Percentiles rank a stretch among this genome's conserved stretches.
Evolutionary conservation across 2,797 vertebrate genomes (phyloP).

Genomic region (Syngnathus rostellatus): DNA sequence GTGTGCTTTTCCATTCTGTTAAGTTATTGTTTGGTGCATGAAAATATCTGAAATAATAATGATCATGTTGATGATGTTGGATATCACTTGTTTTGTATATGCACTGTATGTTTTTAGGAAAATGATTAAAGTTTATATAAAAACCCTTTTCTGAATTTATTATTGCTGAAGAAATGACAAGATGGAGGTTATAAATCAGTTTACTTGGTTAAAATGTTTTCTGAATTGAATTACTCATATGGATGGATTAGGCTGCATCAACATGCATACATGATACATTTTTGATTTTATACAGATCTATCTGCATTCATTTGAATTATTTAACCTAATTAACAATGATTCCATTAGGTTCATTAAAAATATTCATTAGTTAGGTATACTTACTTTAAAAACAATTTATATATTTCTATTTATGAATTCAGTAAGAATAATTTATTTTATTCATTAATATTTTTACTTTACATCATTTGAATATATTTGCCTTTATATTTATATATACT

Average conservation of each 20-base stretch:
- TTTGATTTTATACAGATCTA: not conserved
- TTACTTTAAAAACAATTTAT: too few relatives aligned
- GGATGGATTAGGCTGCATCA: not conserved
- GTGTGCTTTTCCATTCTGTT: not conserved
- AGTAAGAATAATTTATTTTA: too few relatives aligned
- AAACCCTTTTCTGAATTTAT: not conserved
- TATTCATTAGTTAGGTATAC: too few relatives aligned
- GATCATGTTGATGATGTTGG: not conserved
- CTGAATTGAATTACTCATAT: not conserved
- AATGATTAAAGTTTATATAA: slow-evolving; percentile 6
- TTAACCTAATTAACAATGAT: too few relatives aligned
- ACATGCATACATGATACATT: not conserved
- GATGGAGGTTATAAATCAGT: not conserved
- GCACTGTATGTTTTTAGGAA: not conserved
- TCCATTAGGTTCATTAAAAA: too few relatives aligned
- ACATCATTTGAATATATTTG: too few relatives aligned
- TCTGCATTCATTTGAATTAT: not conserved
- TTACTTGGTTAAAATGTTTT: not conserved
- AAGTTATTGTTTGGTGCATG: not conserved
- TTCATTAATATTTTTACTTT: too few relatives aligned
- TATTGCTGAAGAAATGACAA: not conserved
- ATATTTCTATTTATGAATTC: too few relatives aligned
- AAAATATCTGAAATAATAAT: not conserved
- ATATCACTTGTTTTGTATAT: not conserved
- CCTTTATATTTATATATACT: too few relatives aligned